Evolutionary conservation across 2,888 invertebrate genomes (phyloP), one percentile per base, ranked within the genome.

Genomic region (Harmothoe impar): DNA sequence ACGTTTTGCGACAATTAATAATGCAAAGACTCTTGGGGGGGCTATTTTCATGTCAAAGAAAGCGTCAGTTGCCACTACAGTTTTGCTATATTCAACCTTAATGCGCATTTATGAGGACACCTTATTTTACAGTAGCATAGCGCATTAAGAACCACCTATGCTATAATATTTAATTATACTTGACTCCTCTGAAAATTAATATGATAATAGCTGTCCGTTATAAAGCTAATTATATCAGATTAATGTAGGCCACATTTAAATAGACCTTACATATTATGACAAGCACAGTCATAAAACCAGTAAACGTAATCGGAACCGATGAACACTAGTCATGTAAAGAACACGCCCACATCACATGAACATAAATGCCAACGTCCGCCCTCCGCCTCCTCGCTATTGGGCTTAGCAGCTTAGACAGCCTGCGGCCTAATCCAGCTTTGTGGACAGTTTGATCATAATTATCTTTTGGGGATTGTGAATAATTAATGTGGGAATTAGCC

Each of bases 401-500:
- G 81, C 33, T 81, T n/a, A 35, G 81, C 43, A 33, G 81, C n/a
- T 31, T 43, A 43, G 43, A 43, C 10, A 43, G 43, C 43, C 43
- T 17, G 17, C 33, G 15, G 12, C 72, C 25, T 33, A 81, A 81
- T 81, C 33, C 81, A 25, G 33, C 56, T 86, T 86, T 86, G 54
- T 86, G 54, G 86, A 52, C 56, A 86, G 86, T 86, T 86, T 86
- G 86, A 86, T 86, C 86, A 86, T 54, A 86, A 86, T 86, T 86
- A 86, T 86, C 86, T 86, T 23, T 12, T 20, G 86, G 25, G 15
- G 29, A 23, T 25, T 52, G 31, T 86, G 86, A 86, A 86, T 86
- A 86, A 54, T 86, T 54, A 56, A 86, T 86, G 86, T 12, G 20
- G 86, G 56, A 56, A 86, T 86, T 86, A 86, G 86, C 86, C 86